A percentile compares a stretch with the other conserved stretches of the same genome.
Evolutionary conservation across 2,113 vertebrate genomes (phyloP).

Genomic region (Xiphias gladius): DNA sequence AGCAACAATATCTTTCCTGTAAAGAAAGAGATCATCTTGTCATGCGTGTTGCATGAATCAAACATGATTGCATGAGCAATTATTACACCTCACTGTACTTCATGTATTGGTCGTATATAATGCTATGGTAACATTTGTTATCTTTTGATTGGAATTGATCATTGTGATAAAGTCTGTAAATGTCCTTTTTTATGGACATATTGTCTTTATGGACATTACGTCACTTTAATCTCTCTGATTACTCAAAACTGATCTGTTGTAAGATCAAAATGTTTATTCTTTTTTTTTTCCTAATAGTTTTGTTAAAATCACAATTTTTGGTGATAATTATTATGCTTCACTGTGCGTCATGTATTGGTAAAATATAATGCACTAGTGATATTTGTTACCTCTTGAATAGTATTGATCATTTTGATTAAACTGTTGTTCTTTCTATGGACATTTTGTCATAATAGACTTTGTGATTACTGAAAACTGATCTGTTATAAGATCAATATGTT

Average conservation of each 20-base stretch:
- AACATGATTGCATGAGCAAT: constrained; percentile 28
- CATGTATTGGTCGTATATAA: not conserved
- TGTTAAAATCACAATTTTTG: not conserved
- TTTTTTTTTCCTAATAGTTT: not conserved
- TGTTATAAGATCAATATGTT: constrained; percentile 28
- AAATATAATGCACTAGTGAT: no score
- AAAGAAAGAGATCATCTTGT: constrained; percentile 13
- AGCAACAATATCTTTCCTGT: constrained; percentile 9
- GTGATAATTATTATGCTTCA: not conserved
- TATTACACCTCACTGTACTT: constrained; percentile 6
- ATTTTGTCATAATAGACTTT: not conserved
- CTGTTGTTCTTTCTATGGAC: not conserved
- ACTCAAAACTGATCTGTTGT: not conserved
- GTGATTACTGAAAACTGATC: not conserved
- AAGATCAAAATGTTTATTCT: not conserved
- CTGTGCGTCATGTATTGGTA: no score
- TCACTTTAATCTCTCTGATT: constrained; percentile 13
- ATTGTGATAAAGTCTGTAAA: not conserved
- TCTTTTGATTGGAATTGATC: constrained; percentile 8
- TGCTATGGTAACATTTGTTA: not conserved
- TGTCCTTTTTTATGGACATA: not conserved
- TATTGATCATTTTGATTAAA: constrained; percentile 1
- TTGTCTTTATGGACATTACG: no score
- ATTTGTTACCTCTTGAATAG: not conserved
- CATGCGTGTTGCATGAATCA: constrained; percentile 33